Conservation (phyloP, 2,113 vertebrate genomes). For the Sturnus vulgaris region DNA sequence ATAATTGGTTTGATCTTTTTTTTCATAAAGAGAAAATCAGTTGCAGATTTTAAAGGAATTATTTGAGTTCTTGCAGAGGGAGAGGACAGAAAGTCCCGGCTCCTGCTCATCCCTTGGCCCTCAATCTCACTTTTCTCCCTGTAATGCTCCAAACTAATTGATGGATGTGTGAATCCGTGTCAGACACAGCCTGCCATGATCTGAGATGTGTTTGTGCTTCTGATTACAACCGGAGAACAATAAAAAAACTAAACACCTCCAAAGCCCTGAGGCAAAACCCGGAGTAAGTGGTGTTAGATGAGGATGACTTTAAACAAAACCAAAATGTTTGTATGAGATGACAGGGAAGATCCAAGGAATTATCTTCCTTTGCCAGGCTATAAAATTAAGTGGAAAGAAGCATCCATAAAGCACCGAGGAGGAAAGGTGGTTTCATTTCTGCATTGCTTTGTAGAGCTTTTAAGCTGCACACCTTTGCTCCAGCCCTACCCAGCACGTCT, state of each 20-base stretch:
- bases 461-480: slow-evolving; percentile 9
- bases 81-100: not conserved
- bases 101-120: not conserved
- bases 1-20: not conserved
- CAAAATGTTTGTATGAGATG: not conserved
- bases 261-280: not conserved
- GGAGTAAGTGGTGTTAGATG: not conserved
- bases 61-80: not conserved
- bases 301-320: not conserved
- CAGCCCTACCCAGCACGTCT: not conserved
- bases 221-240: not conserved
- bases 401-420: not conserved
- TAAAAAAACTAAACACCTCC: not conserved
- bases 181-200: not conserved
- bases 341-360: slow-evolving; percentile 13
- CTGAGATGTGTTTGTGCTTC: not conserved
- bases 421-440: not conserved
- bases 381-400: slow-evolving; percentile 19
- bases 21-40: not conserved
- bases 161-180: not conserved
- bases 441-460: not conserved
- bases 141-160: not conserved
- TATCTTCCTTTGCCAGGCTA: not conserved
- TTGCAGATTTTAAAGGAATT: not conserved
- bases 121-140: not conserved